Evolutionary conservation across 2,797 vertebrate species (phyloP).

Genomic region (Psittacula derbiana): DNA sequence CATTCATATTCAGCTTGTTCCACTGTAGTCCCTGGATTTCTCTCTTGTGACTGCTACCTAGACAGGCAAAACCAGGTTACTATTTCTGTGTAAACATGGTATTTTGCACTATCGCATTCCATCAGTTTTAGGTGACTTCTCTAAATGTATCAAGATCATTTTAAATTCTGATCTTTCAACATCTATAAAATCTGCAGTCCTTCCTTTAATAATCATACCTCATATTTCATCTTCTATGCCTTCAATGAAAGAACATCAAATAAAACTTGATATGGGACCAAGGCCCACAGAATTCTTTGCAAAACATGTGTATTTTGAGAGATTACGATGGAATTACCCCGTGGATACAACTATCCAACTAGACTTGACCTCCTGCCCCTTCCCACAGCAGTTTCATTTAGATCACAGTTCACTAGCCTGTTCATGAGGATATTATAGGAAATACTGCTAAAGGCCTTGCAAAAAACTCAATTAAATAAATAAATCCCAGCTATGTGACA

Average conservation of each 20-base stretch:
- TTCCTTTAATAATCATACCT: not conserved
- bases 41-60: not conserved
- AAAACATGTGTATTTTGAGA: not conserved
- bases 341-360: not conserved
- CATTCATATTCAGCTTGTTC: not conserved
- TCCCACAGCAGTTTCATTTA: not conserved
- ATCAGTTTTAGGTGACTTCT: not conserved
- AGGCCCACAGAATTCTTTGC: not conserved
- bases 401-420: not conserved
- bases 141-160: not conserved
- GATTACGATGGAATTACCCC: not conserved
- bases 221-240: not conserved
- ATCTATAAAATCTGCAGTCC: not conserved
- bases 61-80: not conserved
- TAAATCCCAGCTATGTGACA: not conserved
- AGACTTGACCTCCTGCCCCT: not conserved
- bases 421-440: not conserved
- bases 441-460: not conserved
- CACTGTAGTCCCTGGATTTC: not conserved
- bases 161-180: not conserved
- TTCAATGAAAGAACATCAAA: not conserved
- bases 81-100: not conserved
- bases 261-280: not conserved
- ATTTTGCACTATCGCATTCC: not conserved
- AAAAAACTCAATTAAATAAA: not conserved